phyloP scores from a whole-genome alignment of 2,113 vertebrate species.

The Tringa solitaria region DNA sequence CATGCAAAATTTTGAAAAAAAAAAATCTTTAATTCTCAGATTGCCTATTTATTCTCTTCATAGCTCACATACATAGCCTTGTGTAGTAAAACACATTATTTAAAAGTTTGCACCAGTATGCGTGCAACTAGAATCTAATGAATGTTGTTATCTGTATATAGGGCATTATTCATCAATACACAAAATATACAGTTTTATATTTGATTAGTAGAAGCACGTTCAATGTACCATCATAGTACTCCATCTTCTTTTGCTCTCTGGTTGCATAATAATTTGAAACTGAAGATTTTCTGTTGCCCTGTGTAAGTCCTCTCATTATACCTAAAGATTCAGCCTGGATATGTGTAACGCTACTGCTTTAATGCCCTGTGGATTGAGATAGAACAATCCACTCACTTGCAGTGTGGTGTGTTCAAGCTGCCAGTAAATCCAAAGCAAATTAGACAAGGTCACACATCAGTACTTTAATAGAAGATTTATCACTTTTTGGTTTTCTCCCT shows the following conservation, averaged over 20 bases:
- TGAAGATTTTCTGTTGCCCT: background rate
- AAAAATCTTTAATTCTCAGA: background rate
- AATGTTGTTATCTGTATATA: background rate
- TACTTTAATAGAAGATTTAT: background rate
- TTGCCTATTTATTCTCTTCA: background rate
- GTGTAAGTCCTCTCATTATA: background rate
- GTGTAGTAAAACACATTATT: background rate
- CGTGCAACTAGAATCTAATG: background rate
- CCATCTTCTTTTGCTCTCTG: background rate
- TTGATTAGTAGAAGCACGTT: background rate
- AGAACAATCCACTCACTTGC: background rate
- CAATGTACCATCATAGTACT: background rate
- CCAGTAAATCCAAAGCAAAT: constrained; percentile 24
- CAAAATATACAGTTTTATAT: background rate
- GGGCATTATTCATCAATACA: background rate
- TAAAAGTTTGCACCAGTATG: background rate
- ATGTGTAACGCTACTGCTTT: background rate
- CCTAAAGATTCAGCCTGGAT: background rate
- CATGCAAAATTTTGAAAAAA: background rate
- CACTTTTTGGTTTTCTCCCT: background rate
- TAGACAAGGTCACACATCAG: background rate
- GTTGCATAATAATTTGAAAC: background rate
- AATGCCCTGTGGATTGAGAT: background rate
- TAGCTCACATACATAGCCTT: background rate
- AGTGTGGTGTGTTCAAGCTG: background rate